A percentile compares a stretch with the other conserved stretches of the same genome.
phyloP scores from a whole-genome alignment of 2,113 vertebrate genomes.

The Petrocephalus microphthalmus region DNA sequence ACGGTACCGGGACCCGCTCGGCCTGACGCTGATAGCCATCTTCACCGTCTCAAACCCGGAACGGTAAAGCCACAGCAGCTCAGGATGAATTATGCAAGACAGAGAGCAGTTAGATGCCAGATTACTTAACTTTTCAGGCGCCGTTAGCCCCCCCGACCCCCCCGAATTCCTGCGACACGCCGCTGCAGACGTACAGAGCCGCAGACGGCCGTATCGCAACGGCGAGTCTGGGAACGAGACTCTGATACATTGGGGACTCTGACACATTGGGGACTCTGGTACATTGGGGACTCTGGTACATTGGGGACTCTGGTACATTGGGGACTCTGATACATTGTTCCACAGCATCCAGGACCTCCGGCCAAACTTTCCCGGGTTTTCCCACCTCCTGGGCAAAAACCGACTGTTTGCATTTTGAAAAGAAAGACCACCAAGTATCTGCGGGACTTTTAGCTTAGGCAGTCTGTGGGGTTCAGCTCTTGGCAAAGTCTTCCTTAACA shows the following conservation, averaged over 20 bases:
- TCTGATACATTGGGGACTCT: too few species aligned
- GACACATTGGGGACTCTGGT: neutral
- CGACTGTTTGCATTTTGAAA: neutral
- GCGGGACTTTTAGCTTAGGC: neutral
- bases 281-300: neutral
- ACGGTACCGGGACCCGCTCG: conserved; percentile 44
- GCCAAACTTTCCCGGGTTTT: neutral
- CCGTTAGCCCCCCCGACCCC: conserved; percentile 16
- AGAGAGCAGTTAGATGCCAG: conserved; percentile 30
- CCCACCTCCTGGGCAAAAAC: neutral
- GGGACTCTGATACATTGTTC: neutral
- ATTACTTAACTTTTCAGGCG: conserved; percentile 48
- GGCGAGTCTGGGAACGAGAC: neutral
- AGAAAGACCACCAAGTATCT: neutral
- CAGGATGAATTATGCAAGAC: conserved; percentile 47
- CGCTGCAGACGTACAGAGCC: neutral
- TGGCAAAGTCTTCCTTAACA: neutral
- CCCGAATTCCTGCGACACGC: neutral
- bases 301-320: neutral
- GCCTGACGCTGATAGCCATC: conserved; percentile 51
- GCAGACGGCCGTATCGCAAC: neutral
- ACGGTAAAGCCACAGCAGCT: conserved; percentile 29
- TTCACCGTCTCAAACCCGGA: conserved; percentile 30
- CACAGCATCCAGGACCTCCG: neutral
- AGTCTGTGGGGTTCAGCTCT: neutral